Evolutionary conservation across 2,888 invertebrate species (phyloP).

Genomic region (Adelognathus sp.): DNA sequence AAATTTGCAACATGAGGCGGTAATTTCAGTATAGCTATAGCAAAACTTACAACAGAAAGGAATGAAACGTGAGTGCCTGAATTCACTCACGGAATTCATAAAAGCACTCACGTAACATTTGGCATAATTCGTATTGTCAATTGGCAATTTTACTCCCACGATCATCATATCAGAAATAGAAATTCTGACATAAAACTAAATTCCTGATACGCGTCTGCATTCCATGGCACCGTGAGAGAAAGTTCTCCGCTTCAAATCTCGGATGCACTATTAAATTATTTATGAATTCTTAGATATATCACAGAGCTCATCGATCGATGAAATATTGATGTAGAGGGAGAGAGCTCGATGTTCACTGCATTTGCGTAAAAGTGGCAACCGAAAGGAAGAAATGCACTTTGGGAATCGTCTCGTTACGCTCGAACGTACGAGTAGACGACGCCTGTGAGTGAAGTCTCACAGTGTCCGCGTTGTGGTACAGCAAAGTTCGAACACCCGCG

Average conservation of each 20-base stretch:
- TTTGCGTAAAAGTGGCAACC: slow-evolving; percentile 44
- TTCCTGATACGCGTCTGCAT: background rate
- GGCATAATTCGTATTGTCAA: background rate
- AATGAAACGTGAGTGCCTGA: too few relatives aligned
- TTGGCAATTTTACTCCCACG: slow-evolving; percentile 13
- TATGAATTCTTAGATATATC: slow-evolving; percentile 26
- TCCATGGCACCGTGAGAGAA: background rate
- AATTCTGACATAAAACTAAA: background rate
- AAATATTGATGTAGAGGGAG: slow-evolving; percentile 46
- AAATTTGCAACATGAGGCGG: too few relatives aligned
- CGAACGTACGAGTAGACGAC: slow-evolving; percentile 56
- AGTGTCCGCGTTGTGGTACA: slow-evolving; percentile 10
- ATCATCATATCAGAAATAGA: background rate
- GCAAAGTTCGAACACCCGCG: background rate
- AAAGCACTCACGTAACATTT: background rate
- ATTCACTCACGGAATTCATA: background rate
- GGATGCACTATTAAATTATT: slow-evolving; percentile 32
- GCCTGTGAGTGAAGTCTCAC: background rate
- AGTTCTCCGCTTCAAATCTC: background rate
- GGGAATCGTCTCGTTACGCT: slow-evolving; percentile 57
- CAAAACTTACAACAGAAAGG: too few relatives aligned
- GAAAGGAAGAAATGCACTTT: slow-evolving; percentile 19
- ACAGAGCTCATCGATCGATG: slow-evolving; percentile 49
- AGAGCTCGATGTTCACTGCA: background rate
- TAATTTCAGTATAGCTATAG: too few relatives aligned